These are phyloP conservation scores for Ceratoteleas bidentatus DNA, from an alignment of 1,140 invertebrate species.

Conservation along the genomic window DNA sequence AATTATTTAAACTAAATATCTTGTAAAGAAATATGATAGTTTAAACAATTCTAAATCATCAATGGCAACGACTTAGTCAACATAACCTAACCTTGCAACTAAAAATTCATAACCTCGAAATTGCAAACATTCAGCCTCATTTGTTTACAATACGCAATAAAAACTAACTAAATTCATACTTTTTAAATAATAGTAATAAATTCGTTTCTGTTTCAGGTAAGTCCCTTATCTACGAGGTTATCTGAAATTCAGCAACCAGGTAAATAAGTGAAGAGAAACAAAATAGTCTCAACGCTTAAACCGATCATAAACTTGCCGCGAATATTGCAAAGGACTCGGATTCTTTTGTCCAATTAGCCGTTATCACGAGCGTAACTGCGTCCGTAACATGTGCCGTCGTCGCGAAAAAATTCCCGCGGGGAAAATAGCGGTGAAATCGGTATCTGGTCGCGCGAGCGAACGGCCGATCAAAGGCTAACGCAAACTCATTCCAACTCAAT, in stretches of 20 bases:
- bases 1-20: too few species aligned
- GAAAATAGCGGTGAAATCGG: constrained; percentile 37
- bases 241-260: background rate
- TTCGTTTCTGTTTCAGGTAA: constrained; percentile 34
- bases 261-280: background rate
- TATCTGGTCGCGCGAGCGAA: constrained; percentile 21
- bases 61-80: too few species aligned
- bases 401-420: constrained; percentile 22
- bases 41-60: too few species aligned
- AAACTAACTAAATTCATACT: too few species aligned
- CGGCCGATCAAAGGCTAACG: constrained; percentile 55
- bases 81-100: too few species aligned
- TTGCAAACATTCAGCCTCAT: too few species aligned
- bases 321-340: constrained; percentile 21
- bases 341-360: constrained; percentile 33
- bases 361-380: constrained; percentile 17
- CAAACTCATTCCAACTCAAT: constrained; percentile 38
- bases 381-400: constrained; percentile 12
- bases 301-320: constrained; percentile 4
- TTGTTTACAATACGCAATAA: too few species aligned
- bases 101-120: too few species aligned
- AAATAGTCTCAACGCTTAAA: background rate
- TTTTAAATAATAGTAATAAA: too few species aligned
- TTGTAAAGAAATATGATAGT: too few species aligned
- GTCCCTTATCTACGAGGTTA: background rate